A percentile compares a stretch with the other conserved stretches of the same genome.
These are phyloP conservation scores for Paracanthobrama guichenoti DNA, from an alignment of 2,113 vertebrate species.

Conservation along the genomic window DNA sequence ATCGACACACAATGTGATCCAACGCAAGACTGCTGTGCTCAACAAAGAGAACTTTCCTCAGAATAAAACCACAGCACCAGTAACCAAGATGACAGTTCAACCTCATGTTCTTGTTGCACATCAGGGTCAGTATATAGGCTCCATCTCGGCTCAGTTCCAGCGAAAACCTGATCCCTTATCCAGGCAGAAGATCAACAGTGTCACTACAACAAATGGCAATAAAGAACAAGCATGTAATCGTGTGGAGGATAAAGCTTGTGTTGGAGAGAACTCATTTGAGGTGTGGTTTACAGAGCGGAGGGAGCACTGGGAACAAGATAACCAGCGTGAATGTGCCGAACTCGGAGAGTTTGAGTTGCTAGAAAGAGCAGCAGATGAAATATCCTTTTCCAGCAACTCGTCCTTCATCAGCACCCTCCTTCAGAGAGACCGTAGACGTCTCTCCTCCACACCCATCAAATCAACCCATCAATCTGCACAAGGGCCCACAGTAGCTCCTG, in stretches of 20 bases:
- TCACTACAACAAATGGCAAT: background rate
- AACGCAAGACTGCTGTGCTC: slow-evolving; percentile 78
- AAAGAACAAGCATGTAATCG: background rate
- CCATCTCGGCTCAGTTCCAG: slow-evolving; percentile 53
- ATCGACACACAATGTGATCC: slow-evolving; percentile 61
- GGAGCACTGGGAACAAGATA: slow-evolving; percentile 81
- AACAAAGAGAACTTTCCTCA: slow-evolving; percentile 73
- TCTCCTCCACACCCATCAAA: slow-evolving; percentile 94
- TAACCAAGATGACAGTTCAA: slow-evolving; percentile 48
- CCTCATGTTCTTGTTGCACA: slow-evolving; percentile 56
- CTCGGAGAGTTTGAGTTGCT: slow-evolving; percentile 95
- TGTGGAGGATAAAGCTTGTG: background rate
- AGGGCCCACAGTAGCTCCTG: background rate
- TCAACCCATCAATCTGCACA: slow-evolving; percentile 45
- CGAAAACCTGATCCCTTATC: slow-evolving; percentile 16
- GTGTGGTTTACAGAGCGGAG: slow-evolving; percentile 84
- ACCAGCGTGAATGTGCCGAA: slow-evolving; percentile 83
- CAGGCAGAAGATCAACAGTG: slow-evolving; percentile 12
- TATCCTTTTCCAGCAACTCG: slow-evolving; percentile 96
- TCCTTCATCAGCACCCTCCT: slow-evolving; percentile 80
- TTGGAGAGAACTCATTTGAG: slow-evolving; percentile 79
- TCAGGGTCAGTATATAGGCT: slow-evolving; percentile 64
- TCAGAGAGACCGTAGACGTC: slow-evolving; percentile 62
- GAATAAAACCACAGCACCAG: slow-evolving; percentile 61
- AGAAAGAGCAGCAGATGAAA: slow-evolving; percentile 91